phyloP scores from a whole-genome alignment of 2,888 invertebrate genomes.

The Erebia epiphron region DNA sequence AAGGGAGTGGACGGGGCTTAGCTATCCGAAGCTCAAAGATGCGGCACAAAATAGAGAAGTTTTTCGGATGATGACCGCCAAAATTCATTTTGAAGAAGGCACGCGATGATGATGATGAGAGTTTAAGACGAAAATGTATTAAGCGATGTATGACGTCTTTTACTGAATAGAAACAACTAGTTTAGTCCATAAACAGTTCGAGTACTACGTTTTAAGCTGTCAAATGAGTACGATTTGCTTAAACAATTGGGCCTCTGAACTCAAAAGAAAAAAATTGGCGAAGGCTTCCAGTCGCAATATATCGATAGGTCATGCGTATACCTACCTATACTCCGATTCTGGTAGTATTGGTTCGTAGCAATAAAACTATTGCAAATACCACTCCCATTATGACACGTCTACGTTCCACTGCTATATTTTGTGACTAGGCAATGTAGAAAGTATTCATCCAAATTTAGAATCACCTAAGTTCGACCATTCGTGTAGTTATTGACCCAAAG shows the following conservation, averaged over 20 bases:
- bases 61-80: no score
- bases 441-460: not conserved
- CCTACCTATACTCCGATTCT: not conserved
- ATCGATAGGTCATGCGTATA: constrained; percentile 3
- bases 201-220: no score
- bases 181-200: no score
- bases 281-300: constrained; percentile 2
- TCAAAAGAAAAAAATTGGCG: not conserved
- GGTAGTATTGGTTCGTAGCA: not conserved
- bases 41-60: no score
- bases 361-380: constrained; percentile 12
- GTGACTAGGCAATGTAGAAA: not conserved
- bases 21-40: no score
- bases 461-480: not conserved
- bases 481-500: no score
- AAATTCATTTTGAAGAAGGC: no score
- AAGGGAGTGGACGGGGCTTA: no score
- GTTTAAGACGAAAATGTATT: not conserved
- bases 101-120: not conserved
- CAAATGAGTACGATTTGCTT: no score
- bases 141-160: not conserved
- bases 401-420: not conserved
- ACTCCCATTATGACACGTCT: not conserved
- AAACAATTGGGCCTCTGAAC: not conserved
- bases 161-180: not conserved